Percentiles rank a stretch among this genome's conserved stretches.
Evolutionary conservation across 2,113 vertebrate species (phyloP).

Genomic region (Piprites chloris): DNA sequence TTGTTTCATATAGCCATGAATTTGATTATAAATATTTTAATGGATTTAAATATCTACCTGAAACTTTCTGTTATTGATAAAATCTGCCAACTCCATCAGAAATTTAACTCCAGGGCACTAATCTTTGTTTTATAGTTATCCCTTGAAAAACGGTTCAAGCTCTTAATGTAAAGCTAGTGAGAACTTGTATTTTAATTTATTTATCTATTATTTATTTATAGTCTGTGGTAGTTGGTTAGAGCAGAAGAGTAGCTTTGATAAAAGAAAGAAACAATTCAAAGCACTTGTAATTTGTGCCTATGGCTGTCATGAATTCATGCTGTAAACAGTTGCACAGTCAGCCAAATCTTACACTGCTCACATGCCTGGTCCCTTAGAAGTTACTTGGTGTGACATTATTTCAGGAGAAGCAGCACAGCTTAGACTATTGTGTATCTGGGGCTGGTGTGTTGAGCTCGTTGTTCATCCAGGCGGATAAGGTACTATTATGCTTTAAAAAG

Average conservation of each 20-base stretch:
- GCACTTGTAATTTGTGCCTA: background rate
- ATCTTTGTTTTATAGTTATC: background rate
- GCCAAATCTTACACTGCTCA: background rate
- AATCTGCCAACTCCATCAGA: background rate
- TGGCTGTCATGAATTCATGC: background rate
- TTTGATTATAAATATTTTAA: background rate
- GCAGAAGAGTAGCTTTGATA: background rate
- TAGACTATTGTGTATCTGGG: background rate
- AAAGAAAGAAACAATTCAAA: background rate
- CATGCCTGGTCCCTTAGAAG: background rate
- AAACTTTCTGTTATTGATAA: background rate
- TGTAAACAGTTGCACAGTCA: background rate
- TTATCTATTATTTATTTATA: background rate
- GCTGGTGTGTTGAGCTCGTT: accelerated
- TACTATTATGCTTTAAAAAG: background rate
- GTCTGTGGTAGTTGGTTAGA: background rate
- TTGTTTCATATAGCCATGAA: background rate
- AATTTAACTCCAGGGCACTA: background rate
- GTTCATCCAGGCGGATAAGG: background rate
- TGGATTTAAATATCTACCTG: background rate
- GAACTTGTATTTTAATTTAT: background rate
- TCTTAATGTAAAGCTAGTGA: background rate
- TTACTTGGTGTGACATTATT: background rate
- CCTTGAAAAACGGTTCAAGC: background rate
- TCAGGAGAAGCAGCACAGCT: background rate